These are phyloP conservation scores for Halocynthia roretzi DNA, from an alignment of 23 tunicate genomes.

Conservation along the genomic window DNA sequence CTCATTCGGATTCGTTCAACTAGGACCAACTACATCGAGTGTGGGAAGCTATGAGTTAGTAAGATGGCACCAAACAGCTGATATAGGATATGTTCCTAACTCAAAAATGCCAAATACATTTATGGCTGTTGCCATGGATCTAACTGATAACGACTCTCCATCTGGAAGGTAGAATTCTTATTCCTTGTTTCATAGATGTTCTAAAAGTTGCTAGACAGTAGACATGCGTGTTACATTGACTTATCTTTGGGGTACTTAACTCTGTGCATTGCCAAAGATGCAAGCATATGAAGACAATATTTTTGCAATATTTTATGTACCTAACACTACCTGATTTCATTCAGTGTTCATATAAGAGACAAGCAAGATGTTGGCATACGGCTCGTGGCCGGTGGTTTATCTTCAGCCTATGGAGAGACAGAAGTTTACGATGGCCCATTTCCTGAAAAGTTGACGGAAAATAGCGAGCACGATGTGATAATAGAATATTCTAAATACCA, in stretches of 20 bases:
- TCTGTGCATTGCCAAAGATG: too few relatives aligned
- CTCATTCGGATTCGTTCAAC: constrained; percentile 83
- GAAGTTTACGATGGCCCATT: constrained; percentile 49
- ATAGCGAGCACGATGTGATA: constrained; percentile 13
- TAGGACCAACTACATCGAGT: constrained; percentile 14
- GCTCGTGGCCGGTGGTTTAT: constrained; percentile 39
- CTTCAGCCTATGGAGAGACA: constrained; percentile 23
- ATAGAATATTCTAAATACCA: constrained; percentile 34
- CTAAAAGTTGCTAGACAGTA: too few relatives aligned
- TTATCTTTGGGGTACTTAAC: too few relatives aligned
- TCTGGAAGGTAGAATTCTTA: constrained; percentile 26
- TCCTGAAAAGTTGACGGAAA: constrained; percentile 17
- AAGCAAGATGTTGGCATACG: constrained; percentile 66
- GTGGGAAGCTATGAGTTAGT: constrained; percentile 24
- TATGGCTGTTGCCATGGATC: constrained; percentile 85
- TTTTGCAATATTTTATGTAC: too few relatives aligned
- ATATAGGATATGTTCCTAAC: constrained; percentile 75
- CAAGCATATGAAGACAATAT: too few relatives aligned
- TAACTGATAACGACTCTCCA: constrained; percentile 64
- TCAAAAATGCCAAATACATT: constrained; percentile 54
- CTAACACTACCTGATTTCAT: neutral
- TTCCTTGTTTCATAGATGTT: too few relatives aligned
- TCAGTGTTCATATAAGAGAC: constrained; percentile 58
- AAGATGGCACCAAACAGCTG: constrained; percentile 89
- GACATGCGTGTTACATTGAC: too few relatives aligned